A percentile compares a stretch with the other conserved stretches of the same genome.
phyloP scores from a whole-genome alignment of 2,113 vertebrate species.

The Turnix velox region DNA sequence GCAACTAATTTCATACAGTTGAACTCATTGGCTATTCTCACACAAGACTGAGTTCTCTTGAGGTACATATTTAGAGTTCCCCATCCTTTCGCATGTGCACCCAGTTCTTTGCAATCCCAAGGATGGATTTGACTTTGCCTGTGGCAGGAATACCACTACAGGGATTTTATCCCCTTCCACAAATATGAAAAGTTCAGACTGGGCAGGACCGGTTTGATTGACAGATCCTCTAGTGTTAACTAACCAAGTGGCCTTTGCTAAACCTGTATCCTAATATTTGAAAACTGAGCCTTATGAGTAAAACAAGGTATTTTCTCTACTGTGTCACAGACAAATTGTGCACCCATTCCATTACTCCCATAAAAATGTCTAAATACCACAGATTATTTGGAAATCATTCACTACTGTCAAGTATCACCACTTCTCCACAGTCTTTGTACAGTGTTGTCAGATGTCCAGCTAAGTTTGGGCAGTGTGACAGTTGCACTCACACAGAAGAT shows the following conservation, averaged over 20 bases:
- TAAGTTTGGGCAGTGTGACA: background rate
- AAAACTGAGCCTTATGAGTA: background rate
- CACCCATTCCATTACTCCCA: background rate
- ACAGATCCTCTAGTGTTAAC: background rate
- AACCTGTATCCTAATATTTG: background rate
- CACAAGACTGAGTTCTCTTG: background rate
- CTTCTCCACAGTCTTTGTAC: background rate
- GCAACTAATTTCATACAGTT: background rate
- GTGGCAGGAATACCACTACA: background rate
- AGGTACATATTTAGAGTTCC: background rate
- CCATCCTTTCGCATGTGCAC: background rate
- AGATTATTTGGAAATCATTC: background rate
- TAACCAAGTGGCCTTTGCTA: background rate
- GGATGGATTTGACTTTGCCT: background rate
- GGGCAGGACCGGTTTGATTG: background rate
- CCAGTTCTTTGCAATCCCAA: background rate
- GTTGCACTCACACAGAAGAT: background rate
- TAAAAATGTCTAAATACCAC: background rate
- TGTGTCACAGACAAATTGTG: fast-evolving
- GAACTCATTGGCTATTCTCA: background rate
- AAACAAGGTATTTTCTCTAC: background rate
- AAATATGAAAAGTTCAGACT: background rate
- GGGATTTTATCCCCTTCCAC: too few relatives aligned
- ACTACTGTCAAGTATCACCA: background rate
- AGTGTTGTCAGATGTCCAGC: background rate